phyloP scores from a whole-genome alignment of 2,113 vertebrate genomes.

The Sardina pilchardus region DNA sequence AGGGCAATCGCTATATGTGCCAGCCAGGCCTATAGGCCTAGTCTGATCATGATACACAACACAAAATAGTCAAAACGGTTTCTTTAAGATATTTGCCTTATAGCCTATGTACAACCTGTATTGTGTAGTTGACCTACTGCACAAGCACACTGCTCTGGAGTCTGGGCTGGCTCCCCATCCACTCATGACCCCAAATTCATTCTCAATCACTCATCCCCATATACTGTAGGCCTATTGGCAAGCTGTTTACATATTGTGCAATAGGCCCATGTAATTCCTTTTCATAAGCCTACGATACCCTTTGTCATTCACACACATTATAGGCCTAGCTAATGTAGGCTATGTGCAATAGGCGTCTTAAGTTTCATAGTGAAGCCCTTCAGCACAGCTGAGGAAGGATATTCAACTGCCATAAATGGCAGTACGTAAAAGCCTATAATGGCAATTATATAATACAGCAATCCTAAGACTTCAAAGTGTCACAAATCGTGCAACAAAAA shows the following conservation, averaged over 20 bases:
- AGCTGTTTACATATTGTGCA: neutral
- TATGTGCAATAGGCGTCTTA: too few relatives aligned
- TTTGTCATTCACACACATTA: neutral
- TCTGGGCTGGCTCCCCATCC: neutral
- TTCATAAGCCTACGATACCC: neutral
- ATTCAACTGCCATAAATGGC: neutral
- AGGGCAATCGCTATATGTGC: too few relatives aligned
- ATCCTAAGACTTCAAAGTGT: constrained; percentile 21
- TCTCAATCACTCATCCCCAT: neutral
- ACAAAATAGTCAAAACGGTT: too few relatives aligned
- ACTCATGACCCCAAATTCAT: neutral
- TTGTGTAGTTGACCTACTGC: too few relatives aligned
- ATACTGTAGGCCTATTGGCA: too few relatives aligned
- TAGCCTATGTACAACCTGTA: too few relatives aligned
- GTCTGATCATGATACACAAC: too few relatives aligned
- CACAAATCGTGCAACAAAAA: neutral
- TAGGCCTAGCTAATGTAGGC: too few relatives aligned
- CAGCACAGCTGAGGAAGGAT: neutral
- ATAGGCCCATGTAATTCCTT: neutral
- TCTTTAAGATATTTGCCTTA: too few relatives aligned
- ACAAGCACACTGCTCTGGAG: neutral
- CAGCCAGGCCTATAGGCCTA: too few relatives aligned
- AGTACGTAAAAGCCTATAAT: neutral
- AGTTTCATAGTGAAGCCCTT: too few relatives aligned
- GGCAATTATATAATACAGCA: neutral